phyloP scores from a whole-genome alignment of 2,113 vertebrate genomes.

The Phalacrocorax pelagicus region DNA sequence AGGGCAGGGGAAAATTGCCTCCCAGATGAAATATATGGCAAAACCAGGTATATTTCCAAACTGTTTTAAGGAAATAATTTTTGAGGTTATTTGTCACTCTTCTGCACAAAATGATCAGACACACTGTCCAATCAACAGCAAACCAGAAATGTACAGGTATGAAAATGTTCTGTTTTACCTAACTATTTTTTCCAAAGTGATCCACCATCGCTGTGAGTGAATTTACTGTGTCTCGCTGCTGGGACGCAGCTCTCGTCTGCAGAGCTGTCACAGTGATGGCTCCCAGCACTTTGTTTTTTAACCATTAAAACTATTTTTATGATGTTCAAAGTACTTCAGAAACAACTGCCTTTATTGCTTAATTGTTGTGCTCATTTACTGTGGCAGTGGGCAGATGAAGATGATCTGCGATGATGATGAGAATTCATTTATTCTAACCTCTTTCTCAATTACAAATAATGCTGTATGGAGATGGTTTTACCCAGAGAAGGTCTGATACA shows the following conservation, averaged over 20 bases:
- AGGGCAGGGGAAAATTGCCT: conserved; percentile 41
- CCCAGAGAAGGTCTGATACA: neutral
- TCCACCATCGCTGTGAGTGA: neutral
- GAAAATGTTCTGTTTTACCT: conserved; percentile 13
- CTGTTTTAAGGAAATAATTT: conserved; percentile 32
- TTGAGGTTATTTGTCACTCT: conserved; percentile 27
- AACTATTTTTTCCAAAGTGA: neutral
- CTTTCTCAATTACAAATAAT: neutral
- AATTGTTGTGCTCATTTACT: neutral
- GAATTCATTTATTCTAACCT: conserved; percentile 7
- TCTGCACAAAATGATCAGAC: neutral
- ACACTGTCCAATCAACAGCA: conserved; percentile 16
- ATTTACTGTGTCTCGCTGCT: neutral
- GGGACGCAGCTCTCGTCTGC: neutral
- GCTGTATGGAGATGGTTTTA: neutral
- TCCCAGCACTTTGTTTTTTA: neutral
- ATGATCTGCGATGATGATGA: neutral
- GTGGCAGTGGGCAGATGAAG: conserved; percentile 28
- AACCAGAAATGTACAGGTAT: neutral
- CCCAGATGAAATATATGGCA: conserved; percentile 19
- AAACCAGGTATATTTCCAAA: conserved; percentile 28
- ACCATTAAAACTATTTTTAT: conserved; percentile 4
- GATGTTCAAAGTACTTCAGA: conserved; percentile 5
- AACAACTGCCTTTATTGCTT: conserved; percentile 26
- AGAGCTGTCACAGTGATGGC: conserved; percentile 20